Conservation (phyloP, 1,140 invertebrate genomes). For the Cylas formicarius region DNA sequence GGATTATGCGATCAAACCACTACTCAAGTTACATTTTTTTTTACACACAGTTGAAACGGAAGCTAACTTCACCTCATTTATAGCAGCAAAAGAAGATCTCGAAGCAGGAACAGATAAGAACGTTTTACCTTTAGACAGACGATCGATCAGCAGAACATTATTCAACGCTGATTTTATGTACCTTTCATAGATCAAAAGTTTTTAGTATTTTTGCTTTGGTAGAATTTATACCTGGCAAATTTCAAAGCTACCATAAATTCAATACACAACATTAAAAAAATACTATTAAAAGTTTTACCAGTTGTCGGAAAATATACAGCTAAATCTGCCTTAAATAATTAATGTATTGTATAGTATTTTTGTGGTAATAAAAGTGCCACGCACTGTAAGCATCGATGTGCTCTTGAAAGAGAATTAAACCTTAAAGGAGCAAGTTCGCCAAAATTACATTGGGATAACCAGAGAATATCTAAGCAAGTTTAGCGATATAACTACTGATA, state of each 20-base stretch:
- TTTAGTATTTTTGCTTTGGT: conserved; percentile 13
- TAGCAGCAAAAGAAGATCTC: conserved; percentile 4
- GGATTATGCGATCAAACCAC: too few relatives aligned
- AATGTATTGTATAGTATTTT: conserved; percentile 6
- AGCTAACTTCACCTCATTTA: conserved; percentile 5
- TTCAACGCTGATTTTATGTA: conserved; percentile 9
- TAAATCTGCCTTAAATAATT: conserved; percentile 2
- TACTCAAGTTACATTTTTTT: too few relatives aligned
- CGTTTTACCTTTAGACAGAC: conserved; percentile 3
- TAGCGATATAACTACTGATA: conserved; percentile 8
- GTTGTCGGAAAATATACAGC: too few relatives aligned
- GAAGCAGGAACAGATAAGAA: neutral
- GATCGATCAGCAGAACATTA: too few relatives aligned
- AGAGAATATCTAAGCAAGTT: conserved; percentile 9
- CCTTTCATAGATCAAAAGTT: conserved; percentile 7
- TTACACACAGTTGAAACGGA: conserved; percentile 6
- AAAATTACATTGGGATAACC: conserved; percentile 8
- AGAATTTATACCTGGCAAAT: conserved; percentile 8
- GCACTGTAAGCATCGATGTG: too few relatives aligned
- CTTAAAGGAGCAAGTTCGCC: conserved; percentile 10
- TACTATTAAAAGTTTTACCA: too few relatives aligned
- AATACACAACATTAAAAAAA: too few relatives aligned
- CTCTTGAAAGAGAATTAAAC: conserved; percentile 11
- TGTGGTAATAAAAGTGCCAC: conserved; percentile 9
- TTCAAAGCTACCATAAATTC: conserved; percentile 12